Percentiles rank a stretch among this genome's conserved stretches.
Evolutionary conservation across 2,888 invertebrate species (phyloP).

Genomic region (Eupithecia inturbata): DNA sequence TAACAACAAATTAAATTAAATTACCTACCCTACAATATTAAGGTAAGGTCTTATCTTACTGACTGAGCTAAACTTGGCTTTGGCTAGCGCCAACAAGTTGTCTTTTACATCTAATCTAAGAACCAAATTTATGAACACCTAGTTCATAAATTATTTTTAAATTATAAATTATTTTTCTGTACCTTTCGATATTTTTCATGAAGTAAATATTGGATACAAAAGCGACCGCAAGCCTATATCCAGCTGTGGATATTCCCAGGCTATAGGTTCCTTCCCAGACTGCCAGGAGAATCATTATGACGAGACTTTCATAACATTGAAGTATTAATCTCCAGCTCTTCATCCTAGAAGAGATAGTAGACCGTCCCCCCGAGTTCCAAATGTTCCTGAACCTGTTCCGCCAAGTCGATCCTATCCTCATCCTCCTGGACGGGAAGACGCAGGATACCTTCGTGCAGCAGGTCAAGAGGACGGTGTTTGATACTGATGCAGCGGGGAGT

Average conservation of each 20-base stretch:
- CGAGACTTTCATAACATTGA: background rate
- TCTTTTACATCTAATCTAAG: background rate
- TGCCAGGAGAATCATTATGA: background rate
- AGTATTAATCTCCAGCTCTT: constrained; percentile 74
- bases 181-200: background rate
- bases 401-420: constrained; percentile 84
- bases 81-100: no score
- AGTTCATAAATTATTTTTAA: background rate
- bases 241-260: background rate
- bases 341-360: constrained; percentile 87
- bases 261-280: background rate
- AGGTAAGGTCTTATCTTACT: background rate
- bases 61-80: background rate
- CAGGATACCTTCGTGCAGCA: constrained; percentile 78
- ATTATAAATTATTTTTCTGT: background rate
- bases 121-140: background rate
- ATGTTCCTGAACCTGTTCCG: constrained; percentile 84
- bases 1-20: background rate
- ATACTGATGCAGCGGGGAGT: constrained; percentile 54
- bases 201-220: background rate
- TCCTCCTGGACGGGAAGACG: constrained; percentile 82
- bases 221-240: background rate
- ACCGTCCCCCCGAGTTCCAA: constrained; percentile 85
- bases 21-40: no score
- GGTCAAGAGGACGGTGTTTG: constrained; percentile 74